phyloP scores from a whole-genome alignment of 2,888 invertebrate species.

The Exephanes ischioxanthus region DNA sequence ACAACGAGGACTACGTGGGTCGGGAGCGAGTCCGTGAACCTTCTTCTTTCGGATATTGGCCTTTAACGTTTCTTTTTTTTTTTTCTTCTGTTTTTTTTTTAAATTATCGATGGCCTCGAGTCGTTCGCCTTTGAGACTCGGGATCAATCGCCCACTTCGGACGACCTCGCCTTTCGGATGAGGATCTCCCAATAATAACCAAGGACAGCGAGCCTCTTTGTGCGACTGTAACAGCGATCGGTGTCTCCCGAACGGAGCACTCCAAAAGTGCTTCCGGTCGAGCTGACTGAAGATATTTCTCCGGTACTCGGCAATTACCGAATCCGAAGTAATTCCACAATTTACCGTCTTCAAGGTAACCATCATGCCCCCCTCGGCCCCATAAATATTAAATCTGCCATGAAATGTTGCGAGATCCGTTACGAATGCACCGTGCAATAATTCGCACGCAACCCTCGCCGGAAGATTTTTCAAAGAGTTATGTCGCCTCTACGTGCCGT shows the following conservation, averaged over 20 bases:
- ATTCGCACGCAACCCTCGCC: slow-evolving; percentile 53
- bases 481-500: slow-evolving; percentile 42
- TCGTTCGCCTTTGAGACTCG: slow-evolving; percentile 12
- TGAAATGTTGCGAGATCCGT: slow-evolving; percentile 60
- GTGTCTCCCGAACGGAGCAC: background rate
- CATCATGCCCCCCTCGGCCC: background rate
- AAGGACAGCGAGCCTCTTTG: slow-evolving; percentile 48
- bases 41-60: slow-evolving; percentile 37
- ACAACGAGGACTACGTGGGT: slow-evolving; percentile 46
- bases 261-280: slow-evolving; percentile 38
- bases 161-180: slow-evolving; percentile 63
- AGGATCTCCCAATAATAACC: slow-evolving; percentile 57
- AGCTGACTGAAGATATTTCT: background rate
- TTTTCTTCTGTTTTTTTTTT: slow-evolving; percentile 5
- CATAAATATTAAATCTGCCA: slow-evolving; percentile 51
- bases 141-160: slow-evolving; percentile 49
- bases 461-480: slow-evolving; percentile 55
- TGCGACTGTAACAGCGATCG: background rate
- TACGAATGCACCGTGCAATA: slow-evolving; percentile 18
- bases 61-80: slow-evolving; percentile 22
- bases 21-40: slow-evolving; percentile 55
- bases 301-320: background rate
- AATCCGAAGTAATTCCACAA: background rate
- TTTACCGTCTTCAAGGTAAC: background rate
- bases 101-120: slow-evolving; percentile 40